Evolutionary conservation across 92 coral and sea anemone species (phyloP).

Genomic region (Porites evermanni): DNA sequence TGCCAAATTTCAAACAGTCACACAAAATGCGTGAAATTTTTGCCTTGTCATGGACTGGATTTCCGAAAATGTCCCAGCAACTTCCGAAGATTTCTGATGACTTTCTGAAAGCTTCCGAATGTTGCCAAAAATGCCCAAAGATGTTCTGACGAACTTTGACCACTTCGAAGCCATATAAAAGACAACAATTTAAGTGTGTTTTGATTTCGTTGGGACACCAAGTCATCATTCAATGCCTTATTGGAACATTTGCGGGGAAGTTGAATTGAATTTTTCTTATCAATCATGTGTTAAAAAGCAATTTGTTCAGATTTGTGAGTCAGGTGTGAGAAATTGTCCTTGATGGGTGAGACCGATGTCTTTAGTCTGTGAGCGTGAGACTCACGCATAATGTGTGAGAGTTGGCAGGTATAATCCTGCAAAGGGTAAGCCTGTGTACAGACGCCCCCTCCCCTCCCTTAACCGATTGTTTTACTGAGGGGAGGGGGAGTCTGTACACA

Average conservation of each 20-base stretch:
- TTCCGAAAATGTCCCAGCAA: background rate
- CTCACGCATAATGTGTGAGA: background rate
- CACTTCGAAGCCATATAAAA: no score
- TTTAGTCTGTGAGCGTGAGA: background rate
- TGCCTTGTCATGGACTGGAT: background rate
- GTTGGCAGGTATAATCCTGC: background rate
- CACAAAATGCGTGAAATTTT: background rate
- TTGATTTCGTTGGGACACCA: no score
- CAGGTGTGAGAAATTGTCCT: background rate
- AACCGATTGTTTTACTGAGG: no score
- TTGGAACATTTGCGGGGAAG: no score
- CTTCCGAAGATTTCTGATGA: background rate
- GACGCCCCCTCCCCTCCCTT: no score
- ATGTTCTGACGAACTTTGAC: background rate
- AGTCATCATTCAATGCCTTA: no score
- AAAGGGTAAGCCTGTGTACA: no score
- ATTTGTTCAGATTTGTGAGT: background rate
- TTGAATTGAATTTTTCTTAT: no score
- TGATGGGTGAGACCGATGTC: background rate
- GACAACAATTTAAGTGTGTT: no score
- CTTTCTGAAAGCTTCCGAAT: background rate
- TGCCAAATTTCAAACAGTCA: background rate
- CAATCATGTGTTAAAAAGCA: no score
- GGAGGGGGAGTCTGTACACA: no score
- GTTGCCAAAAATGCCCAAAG: background rate